These are phyloP conservation scores for Nestor notabilis DNA, from an alignment of 2,113 vertebrate species.

Conservation along the genomic window DNA sequence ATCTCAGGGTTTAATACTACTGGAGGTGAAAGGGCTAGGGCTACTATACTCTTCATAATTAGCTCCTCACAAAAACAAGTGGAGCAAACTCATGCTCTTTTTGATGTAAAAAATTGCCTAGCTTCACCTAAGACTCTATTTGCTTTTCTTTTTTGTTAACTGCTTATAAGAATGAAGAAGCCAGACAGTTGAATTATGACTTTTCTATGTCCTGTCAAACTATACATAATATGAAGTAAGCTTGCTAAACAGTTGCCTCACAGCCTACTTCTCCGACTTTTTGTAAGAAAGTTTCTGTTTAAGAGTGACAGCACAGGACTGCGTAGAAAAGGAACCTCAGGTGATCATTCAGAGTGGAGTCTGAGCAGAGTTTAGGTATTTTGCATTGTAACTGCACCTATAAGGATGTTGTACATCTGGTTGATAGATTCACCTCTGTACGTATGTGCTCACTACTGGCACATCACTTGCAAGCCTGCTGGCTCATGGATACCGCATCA, in stretches of 20 bases:
- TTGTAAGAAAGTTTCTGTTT: not conserved
- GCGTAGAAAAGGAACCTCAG: not conserved
- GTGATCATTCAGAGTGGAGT: not conserved
- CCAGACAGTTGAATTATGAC: not conserved
- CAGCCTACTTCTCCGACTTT: not conserved
- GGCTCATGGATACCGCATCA: not conserved
- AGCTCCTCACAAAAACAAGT: not conserved
- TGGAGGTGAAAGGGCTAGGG: not conserved
- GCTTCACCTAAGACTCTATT: not conserved
- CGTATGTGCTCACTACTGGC: accelerated
- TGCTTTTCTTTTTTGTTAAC: not conserved
- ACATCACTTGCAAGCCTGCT: not conserved
- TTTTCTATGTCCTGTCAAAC: not conserved
- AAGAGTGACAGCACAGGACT: not conserved
- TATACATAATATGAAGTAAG: not conserved
- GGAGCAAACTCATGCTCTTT: not conserved
- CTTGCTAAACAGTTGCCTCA: not conserved
- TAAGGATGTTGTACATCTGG: not conserved
- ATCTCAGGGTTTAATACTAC: not conserved
- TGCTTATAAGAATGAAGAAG: not conserved
- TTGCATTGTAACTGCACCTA: not conserved
- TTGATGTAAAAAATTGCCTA: not conserved
- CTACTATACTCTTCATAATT: not conserved
- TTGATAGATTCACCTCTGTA: not conserved
- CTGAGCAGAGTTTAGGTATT: not conserved